These are phyloP conservation scores for Myotis myotis DNA, from an alignment of 2,797 vertebrate species.

Conservation along the genomic window DNA sequence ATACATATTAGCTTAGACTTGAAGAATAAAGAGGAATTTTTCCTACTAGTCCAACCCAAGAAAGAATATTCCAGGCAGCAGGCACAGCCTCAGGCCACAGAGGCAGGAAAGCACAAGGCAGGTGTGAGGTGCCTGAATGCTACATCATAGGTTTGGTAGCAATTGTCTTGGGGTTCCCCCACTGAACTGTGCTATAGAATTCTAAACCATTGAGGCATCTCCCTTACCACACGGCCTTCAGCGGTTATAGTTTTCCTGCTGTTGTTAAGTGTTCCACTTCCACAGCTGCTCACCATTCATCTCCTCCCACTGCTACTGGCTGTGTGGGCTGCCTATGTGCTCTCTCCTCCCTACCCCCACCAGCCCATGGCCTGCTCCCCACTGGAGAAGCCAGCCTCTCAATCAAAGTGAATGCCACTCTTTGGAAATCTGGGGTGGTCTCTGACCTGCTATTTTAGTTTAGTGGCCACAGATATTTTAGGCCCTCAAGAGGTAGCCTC, in stretches of 20 bases:
- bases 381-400: not conserved
- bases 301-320: not conserved
- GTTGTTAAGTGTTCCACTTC: not conserved
- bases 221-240: not conserved
- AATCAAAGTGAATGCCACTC: not conserved
- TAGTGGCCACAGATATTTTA: constrained; percentile 60
- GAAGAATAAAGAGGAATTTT: not conserved
- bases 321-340: not conserved
- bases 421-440: constrained; percentile 49
- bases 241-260: not conserved
- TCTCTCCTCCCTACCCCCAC: not conserved
- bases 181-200: not conserved
- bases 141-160: not conserved
- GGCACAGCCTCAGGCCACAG: not conserved
- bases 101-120: not conserved
- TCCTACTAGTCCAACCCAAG: not conserved
- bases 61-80: not conserved
- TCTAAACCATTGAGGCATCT: not conserved
- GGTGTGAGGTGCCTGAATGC: not conserved
- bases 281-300: not conserved
- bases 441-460: constrained; percentile 50
- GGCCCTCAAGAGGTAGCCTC: not conserved
- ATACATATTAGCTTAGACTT: not conserved
- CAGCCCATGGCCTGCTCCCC: not conserved
- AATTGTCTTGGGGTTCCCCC: not conserved